Evolutionary conservation across 2,113 vertebrate genomes (phyloP).

Genomic region (Empidonax alnorum): DNA sequence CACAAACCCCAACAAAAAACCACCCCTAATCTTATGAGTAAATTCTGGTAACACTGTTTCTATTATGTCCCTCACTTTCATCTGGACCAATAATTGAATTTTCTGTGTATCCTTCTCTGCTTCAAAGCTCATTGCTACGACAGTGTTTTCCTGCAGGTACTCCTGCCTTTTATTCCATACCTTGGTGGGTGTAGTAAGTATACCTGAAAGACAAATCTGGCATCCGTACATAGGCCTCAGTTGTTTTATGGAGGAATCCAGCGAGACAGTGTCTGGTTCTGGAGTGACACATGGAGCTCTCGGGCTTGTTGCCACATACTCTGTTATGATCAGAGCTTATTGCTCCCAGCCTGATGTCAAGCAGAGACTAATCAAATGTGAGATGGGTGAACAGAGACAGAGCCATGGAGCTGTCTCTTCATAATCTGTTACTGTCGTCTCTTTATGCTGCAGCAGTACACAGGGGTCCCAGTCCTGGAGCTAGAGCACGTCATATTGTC

Average conservation of each 20-base stretch:
- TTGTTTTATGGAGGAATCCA: not conserved
- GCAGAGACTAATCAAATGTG: constrained; percentile 45
- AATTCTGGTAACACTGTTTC: not conserved
- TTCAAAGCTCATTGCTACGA: not conserved
- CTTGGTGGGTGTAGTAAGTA: not conserved
- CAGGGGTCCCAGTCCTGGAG: not conserved
- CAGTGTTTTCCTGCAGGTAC: not conserved
- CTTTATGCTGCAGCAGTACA: not conserved
- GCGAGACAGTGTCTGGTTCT: not conserved
- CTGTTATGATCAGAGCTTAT: not conserved
- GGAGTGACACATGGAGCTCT: constrained; percentile 32
- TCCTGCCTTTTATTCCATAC: not conserved
- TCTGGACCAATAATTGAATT: not conserved
- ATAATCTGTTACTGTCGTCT: not conserved
- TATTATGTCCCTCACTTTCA: not conserved
- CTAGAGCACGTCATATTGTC: not conserved
- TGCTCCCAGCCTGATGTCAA: constrained; percentile 51
- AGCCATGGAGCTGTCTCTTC: not conserved
- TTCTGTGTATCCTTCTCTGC: not conserved
- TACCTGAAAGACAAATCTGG: not conserved
- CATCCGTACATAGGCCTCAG: not conserved
- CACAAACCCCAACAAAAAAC: not conserved
- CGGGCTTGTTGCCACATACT: not conserved
- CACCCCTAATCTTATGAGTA: not conserved
- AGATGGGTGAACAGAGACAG: constrained; percentile 22